Conservation (phyloP, 2,113 vertebrate genomes). For the Cyprinus carpio region DNA sequence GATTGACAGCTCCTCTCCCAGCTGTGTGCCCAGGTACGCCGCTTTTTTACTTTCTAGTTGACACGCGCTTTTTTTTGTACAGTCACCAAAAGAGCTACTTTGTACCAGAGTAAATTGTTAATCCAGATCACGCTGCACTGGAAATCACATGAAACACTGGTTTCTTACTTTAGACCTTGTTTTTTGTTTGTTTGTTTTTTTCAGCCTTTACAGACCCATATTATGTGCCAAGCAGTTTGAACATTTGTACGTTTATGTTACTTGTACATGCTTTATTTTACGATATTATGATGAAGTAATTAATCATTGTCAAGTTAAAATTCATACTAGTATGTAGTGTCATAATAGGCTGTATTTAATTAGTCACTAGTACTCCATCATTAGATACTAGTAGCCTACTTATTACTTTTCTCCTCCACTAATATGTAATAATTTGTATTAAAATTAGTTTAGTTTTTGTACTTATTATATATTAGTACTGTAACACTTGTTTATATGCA, state of each 20-base stretch:
- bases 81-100: not conserved
- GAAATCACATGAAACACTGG: not conserved
- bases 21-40: constrained; percentile 79
- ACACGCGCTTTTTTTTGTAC: not conserved
- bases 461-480: too few species aligned
- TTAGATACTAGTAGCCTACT: not conserved
- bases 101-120: constrained; percentile 11
- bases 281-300: not conserved
- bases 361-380: not conserved
- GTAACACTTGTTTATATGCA: too few species aligned
- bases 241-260: not conserved
- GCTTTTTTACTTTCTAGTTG: not conserved
- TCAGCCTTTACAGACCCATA: not conserved
- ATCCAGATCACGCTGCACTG: constrained; percentile 31
- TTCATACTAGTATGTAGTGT: not conserved
- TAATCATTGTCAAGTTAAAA: not conserved
- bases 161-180: not conserved
- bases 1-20: constrained; percentile 78
- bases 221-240: not conserved
- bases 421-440: not conserved
- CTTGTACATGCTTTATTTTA: not conserved
- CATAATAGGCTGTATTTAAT: not conserved
- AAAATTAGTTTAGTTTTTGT: not conserved
- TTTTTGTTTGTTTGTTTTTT: not conserved
- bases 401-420: too few species aligned